phyloP scores from a whole-genome alignment of 2,113 vertebrate species.

The Bujurquina vittata region DNA sequence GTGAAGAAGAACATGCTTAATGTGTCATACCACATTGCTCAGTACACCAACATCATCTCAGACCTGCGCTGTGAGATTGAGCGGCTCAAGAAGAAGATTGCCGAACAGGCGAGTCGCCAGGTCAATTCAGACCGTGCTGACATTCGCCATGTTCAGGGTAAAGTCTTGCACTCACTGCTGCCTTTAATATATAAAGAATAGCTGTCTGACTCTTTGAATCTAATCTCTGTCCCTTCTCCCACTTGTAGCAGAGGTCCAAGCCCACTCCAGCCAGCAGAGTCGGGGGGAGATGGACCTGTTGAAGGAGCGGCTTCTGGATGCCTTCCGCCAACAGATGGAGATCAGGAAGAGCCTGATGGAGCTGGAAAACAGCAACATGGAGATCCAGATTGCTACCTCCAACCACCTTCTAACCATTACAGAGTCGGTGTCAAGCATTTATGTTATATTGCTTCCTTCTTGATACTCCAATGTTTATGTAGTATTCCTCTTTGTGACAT shows the following conservation, averaged over 20 bases:
- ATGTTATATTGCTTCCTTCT: background rate
- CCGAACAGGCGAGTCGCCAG: constrained; percentile 78
- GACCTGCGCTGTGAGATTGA: constrained; percentile 88
- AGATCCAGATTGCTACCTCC: constrained; percentile 87
- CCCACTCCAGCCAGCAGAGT: constrained; percentile 80
- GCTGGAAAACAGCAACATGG: constrained; percentile 87
- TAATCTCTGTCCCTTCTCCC: background rate
- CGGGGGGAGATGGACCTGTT: constrained; percentile 83
- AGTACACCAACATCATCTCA: constrained; percentile 90
- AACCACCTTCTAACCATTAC: constrained; percentile 86
- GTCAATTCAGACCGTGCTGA: constrained; percentile 71
- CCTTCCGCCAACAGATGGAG: constrained; percentile 89
- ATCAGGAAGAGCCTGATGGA: constrained; percentile 86
- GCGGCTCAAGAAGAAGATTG: constrained; percentile 86
- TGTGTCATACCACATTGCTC: constrained; percentile 90
- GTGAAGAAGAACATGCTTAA: constrained; percentile 90
- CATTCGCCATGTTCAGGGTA: constrained; percentile 87
- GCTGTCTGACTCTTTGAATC: background rate
- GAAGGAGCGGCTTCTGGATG: constrained; percentile 84
- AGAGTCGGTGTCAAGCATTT: constrained; percentile 75
- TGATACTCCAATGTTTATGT: background rate
- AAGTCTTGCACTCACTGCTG: background rate
- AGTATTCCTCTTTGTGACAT: background rate
- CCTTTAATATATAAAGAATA: background rate
- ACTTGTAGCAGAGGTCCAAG: constrained; percentile 86